Base-by-base conservation (phyloP, 2,113 vertebrate species). In the Menidia beryllina region DNA sequence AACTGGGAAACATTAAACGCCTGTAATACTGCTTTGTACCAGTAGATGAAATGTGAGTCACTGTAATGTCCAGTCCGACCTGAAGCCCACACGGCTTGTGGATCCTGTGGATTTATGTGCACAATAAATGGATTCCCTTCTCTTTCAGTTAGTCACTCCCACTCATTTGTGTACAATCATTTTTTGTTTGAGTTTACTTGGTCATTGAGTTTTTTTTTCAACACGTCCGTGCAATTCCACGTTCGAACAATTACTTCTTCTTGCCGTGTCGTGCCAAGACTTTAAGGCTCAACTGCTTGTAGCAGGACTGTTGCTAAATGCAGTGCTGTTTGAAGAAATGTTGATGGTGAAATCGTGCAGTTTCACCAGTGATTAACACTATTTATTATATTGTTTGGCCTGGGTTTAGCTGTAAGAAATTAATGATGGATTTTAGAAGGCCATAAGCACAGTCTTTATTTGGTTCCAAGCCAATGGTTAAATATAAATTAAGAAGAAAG, bases 401-500 rank as follows among this genome's bases (percentile, higher is more conserved):
- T 74, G 75, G 86, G 79, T 69, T 93, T 89, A 89, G 77, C 41
- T 64, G 53, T 74, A 79, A 87, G 86, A 89, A 90, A 91, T 89
- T 83, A 92, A 92, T 91, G 81, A 90, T 76, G 72, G 86, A 89
- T 92, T 90, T 89, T 79, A 84, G 77, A 51, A 67, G 83, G 74
- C 81, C 82, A 78, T 89, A 81, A 89, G 93, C 83, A 90, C 68
- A 81, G 68, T 79, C 59, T 86, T 86, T 91, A 67, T 86, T 86
- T 88, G 84, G 83, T 92, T 83, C 78, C 81, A 86, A 91, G 88
- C 82, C 90, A 88, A 66, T 77, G 84, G 85, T 93, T 93, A 91
- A 92, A 89, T 89, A 91, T 87, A 90, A 92, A 92, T 92, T 87
- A 91, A 91, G 85, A 91, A 92, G 86, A 92, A 94, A 93, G 88